Conservation (phyloP, 2,113 vertebrate genomes). For the Motacilla alba region DNA sequence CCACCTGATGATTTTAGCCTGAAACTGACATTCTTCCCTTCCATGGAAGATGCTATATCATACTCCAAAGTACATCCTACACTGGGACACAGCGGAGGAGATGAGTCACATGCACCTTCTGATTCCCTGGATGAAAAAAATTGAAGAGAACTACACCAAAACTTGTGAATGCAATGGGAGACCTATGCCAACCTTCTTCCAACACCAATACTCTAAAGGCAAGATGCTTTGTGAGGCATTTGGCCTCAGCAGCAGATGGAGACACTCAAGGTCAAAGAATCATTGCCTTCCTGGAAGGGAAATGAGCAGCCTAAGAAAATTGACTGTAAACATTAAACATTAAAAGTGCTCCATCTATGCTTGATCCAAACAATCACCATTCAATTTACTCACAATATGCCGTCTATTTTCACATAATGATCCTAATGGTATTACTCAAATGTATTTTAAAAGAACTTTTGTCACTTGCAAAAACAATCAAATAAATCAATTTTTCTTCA, state of each 20-base stretch:
- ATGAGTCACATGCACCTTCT: not conserved
- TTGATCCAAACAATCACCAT: not conserved
- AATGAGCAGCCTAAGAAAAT: not conserved
- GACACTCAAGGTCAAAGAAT: not conserved
- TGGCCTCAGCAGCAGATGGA: not conserved
- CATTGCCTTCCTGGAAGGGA: not conserved
- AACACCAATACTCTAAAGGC: not conserved
- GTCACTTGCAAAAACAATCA: not conserved
- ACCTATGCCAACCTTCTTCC: not conserved
- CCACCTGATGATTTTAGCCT: not conserved
- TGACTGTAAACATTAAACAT: not conserved
- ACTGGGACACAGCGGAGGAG: not conserved
- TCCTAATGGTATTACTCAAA: not conserved
- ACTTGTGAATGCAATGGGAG: not conserved
- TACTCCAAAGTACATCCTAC: not conserved
- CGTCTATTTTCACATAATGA: not conserved
- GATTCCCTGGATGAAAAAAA: not conserved
- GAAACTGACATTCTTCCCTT: not conserved
- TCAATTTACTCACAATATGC: not conserved
- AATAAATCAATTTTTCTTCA: not conserved
- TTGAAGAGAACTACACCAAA: not conserved
- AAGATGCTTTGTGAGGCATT: not conserved
- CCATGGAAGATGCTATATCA: not conserved
- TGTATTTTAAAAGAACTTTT: not conserved
- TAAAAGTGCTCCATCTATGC: not conserved